phyloP scores from a whole-genome alignment of 2,797 vertebrate genomes.

The Pseudochirops corinnae region DNA sequence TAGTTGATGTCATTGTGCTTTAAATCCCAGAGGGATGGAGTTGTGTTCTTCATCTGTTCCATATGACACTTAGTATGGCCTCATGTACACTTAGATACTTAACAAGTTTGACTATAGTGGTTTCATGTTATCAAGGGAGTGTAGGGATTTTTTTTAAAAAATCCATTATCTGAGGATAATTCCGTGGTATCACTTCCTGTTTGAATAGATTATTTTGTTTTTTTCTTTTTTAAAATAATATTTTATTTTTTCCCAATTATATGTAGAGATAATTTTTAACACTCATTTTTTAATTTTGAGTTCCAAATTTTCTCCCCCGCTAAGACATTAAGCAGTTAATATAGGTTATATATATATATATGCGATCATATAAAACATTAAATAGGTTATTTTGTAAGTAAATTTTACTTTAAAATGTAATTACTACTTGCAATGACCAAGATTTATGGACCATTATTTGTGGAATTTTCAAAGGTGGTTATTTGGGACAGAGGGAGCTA shows the following conservation, averaged over 20 bases:
- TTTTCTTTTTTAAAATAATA: slow-evolving; percentile 4
- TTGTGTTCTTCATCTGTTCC: slow-evolving; percentile 10
- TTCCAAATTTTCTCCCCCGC: not conserved
- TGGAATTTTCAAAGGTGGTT: not conserved
- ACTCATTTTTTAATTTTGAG: not conserved
- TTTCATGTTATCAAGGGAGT: not conserved
- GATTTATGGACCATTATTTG: not conserved
- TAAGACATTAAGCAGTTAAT: not conserved
- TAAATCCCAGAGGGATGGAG: not conserved
- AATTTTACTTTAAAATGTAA: not conserved
- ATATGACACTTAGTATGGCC: not conserved
- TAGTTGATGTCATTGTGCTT: not conserved
- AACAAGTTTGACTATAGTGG: not conserved
- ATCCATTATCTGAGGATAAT: not conserved
- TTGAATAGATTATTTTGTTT: slow-evolving; percentile 19
- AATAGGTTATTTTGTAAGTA: not conserved
- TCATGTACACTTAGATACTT: not conserved
- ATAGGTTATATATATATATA: not conserved
- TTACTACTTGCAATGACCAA: not conserved
- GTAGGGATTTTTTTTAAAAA: not conserved
- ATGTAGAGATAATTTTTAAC: not conserved
- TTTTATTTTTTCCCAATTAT: not conserved
- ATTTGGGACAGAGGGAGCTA: not conserved
- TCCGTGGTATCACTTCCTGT: slow-evolving; percentile 32
- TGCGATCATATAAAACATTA: not conserved